These are phyloP conservation scores for Pagetopsis macropterus DNA, from an alignment of 2,797 vertebrate genomes.

Conservation along the genomic window DNA sequence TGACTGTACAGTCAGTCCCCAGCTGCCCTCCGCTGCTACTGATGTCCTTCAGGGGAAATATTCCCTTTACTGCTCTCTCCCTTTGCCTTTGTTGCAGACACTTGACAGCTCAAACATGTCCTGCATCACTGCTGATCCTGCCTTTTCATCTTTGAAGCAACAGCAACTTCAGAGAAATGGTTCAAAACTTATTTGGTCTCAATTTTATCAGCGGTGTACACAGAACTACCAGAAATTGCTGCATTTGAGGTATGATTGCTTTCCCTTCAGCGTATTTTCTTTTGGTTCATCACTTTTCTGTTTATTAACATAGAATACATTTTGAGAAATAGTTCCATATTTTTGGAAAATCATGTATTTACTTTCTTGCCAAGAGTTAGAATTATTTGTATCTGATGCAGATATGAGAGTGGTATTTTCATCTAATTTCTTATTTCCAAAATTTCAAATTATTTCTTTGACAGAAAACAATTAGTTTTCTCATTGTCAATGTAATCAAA, in stretches of 20 bases:
- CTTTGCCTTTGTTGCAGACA: constrained; percentile 45
- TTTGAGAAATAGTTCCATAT: background rate
- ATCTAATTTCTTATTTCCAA: background rate
- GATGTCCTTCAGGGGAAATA: constrained; percentile 57
- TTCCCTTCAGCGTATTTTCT: background rate
- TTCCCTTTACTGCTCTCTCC: constrained; percentile 48
- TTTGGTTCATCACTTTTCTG: background rate
- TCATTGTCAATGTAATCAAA: background rate
- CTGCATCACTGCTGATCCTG: constrained; percentile 36
- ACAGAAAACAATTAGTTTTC: background rate
- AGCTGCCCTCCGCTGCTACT: constrained; percentile 21
- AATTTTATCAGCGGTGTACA: constrained; percentile 13
- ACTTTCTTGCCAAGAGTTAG: background rate
- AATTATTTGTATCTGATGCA: background rate
- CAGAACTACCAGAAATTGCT: background rate
- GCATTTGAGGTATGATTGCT: constrained; percentile 5
- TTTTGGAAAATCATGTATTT: background rate
- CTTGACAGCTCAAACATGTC: constrained; percentile 56
- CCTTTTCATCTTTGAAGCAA: constrained; percentile 45
- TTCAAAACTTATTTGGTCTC: constrained; percentile 21
- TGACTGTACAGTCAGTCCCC: constrained; percentile 19
- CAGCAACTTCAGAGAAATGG: constrained; percentile 32
- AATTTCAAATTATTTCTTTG: background rate
- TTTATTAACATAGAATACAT: background rate
- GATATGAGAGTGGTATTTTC: constrained; percentile 2